Conservation (phyloP, 2,888 invertebrate species). For the Nemoura dubitans region DNA sequence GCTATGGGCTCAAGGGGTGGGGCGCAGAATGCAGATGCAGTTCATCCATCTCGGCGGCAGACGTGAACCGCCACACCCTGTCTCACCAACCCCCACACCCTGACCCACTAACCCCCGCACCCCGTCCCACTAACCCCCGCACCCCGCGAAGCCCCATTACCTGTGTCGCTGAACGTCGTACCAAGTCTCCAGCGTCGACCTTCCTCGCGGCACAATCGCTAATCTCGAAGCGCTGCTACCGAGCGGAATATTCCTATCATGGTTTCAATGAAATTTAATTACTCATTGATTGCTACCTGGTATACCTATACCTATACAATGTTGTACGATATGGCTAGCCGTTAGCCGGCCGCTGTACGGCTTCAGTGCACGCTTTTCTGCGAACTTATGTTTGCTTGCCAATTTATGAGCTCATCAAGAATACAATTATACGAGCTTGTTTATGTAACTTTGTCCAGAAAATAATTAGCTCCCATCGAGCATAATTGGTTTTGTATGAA, state of each 20-base stretch:
- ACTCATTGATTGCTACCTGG: not conserved
- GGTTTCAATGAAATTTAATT: not conserved
- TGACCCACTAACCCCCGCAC: no score
- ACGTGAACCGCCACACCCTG: not conserved
- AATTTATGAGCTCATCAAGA: not conserved
- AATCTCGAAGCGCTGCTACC: not conserved
- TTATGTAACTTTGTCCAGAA: not conserved
- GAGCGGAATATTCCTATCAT: not conserved
- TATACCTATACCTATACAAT: not conserved
- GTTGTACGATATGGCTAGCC: not conserved
- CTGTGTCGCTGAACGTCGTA: no score
- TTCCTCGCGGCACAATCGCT: not conserved
- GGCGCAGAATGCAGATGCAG: not conserved
- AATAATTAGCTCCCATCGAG: not conserved
- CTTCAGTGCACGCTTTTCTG: not conserved
- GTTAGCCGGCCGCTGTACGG: not conserved
- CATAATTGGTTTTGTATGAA: not conserved
- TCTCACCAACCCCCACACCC: no score
- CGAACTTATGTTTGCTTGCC: not conserved
- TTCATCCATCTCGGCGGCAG: not conserved
- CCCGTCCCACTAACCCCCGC: not conserved
- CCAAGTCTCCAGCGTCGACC: no score
- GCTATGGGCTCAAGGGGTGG: not conserved
- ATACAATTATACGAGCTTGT: not conserved
- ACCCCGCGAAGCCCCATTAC: not conserved